Evolutionary conservation across 2,888 invertebrate genomes (phyloP).

Genomic region (Amphipyra berbera): DNA sequence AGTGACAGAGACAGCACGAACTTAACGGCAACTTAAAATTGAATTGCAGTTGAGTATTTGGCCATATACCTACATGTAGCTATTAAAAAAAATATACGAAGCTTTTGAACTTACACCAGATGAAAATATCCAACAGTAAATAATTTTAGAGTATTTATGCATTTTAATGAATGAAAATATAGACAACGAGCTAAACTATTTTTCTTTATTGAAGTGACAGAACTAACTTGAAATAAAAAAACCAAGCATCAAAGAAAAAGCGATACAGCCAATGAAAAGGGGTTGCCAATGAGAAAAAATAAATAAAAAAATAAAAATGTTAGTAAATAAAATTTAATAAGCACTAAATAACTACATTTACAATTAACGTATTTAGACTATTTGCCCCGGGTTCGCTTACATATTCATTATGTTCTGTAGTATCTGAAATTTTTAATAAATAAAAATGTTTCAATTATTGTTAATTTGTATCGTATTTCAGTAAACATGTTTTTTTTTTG

Average conservation of each 20-base stretch:
- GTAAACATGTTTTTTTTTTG: background rate
- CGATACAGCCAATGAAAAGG: constrained; percentile 48
- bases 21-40: too few species aligned
- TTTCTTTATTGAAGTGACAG: too few species aligned
- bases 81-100: constrained; percentile 17
- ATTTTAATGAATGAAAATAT: background rate
- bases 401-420: constrained; percentile 71
- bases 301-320: constrained; percentile 59
- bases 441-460: constrained; percentile 33
- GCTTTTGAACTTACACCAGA: constrained; percentile 27
- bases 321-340: constrained; percentile 60
- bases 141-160: background rate
- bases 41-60: too few species aligned
- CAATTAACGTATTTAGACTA: constrained; percentile 45
- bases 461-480: background rate
- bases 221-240: constrained; percentile 4
- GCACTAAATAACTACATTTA: constrained; percentile 57
- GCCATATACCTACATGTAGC: background rate
- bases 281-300: constrained; percentile 58
- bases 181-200: too few species aligned
- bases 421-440: constrained; percentile 68
- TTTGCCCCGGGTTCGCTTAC: constrained; percentile 58
- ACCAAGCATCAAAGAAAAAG: constrained; percentile 40
- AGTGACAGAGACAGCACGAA: too few species aligned
- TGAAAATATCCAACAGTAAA: background rate